Evolutionary conservation across 2,797 vertebrate genomes (phyloP).

Genomic region (Aselliscus stoliczkanus): DNA sequence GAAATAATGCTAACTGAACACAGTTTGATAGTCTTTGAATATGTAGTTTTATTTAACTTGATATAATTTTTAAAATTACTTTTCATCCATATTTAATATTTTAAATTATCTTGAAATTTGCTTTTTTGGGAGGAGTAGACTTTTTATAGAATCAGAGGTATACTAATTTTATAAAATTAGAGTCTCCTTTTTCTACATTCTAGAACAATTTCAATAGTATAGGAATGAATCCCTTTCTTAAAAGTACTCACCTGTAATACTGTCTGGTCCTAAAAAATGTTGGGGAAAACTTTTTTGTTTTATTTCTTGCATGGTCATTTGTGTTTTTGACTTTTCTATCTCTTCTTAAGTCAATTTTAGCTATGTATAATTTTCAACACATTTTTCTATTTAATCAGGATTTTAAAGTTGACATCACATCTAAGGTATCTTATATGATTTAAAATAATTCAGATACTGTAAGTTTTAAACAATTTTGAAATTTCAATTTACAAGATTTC

Average conservation of each 20-base stretch:
- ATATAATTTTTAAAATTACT: neutral
- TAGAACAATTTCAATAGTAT: neutral
- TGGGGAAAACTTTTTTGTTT: neutral
- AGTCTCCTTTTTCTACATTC: neutral
- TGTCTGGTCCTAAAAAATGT: neutral
- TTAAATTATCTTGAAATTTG: neutral
- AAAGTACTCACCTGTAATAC: neutral
- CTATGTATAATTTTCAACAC: neutral
- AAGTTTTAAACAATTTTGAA: conserved; percentile 16
- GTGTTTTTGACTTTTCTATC: neutral
- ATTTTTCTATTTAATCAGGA: neutral
- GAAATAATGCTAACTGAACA: neutral
- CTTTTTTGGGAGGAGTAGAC: neutral
- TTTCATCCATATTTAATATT: neutral
- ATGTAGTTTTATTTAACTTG: neutral
- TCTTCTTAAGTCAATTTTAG: conserved; percentile 13
- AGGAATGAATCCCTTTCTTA: neutral
- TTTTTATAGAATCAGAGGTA: neutral
- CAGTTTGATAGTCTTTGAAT: neutral
- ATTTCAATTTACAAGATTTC: neutral
- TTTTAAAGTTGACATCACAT: neutral
- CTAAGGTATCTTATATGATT: neutral
- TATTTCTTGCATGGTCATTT: neutral
- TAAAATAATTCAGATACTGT: conserved; percentile 1
- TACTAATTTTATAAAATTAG: neutral